Evolutionary conservation across 2,113 vertebrate genomes (phyloP).

Genomic region (Sorex araneus): DNA sequence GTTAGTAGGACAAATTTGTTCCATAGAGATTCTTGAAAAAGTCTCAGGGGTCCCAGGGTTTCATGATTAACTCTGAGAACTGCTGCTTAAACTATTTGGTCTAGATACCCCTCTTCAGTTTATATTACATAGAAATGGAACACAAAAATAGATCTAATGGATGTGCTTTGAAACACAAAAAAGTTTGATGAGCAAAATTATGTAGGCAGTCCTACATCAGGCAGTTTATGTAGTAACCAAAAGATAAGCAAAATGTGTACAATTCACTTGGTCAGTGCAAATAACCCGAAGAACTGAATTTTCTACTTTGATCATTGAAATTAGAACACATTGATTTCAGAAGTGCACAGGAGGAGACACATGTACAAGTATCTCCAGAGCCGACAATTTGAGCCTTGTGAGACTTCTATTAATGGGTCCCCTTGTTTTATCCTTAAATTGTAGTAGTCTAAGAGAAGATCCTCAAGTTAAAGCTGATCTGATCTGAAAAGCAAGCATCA

Average conservation of each 20-base stretch:
- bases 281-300: constrained; percentile 6
- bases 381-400: neutral
- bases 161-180: constrained; percentile 57
- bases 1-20: too few species aligned
- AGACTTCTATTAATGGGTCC: neutral
- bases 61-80: constrained; percentile 11
- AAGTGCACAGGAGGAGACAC: neutral
- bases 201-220: constrained; percentile 15
- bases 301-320: neutral
- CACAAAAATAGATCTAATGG: constrained; percentile 22
- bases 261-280: neutral
- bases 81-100: neutral
- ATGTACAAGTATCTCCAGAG: neutral
- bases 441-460: constrained; percentile 16
- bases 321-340: constrained; percentile 18
- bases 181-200: constrained; percentile 49
- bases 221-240: neutral
- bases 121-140: neutral
- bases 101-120: neutral
- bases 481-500: constrained; percentile 50
- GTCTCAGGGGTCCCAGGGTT: neutral
- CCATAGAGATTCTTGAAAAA: neutral
- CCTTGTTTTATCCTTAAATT: constrained; percentile 54
- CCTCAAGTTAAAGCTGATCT: constrained; percentile 14
- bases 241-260: neutral